Percentiles rank a stretch among this genome's conserved stretches.
Conservation (phyloP, 53 echinoderm and acorn worm species). For the Holothuria leucospilota region DNA sequence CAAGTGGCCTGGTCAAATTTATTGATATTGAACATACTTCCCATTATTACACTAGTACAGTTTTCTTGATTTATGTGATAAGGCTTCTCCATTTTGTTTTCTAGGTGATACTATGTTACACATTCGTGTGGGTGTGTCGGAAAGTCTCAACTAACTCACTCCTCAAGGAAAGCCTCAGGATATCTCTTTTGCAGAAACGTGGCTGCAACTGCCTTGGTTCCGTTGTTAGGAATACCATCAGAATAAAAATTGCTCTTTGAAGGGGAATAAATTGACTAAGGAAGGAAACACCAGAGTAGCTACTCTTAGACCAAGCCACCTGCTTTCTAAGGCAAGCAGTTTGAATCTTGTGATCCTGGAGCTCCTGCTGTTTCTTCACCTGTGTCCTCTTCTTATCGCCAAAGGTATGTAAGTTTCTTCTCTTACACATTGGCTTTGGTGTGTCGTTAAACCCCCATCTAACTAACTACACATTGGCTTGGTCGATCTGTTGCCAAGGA, state of each 20-base stretch:
- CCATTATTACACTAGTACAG: neutral
- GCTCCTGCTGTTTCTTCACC: constrained; percentile 6
- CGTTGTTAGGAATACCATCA: constrained; percentile 7
- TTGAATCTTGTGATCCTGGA: constrained; percentile 32
- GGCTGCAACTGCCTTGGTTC: constrained; percentile 6
- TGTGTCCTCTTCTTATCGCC: neutral
- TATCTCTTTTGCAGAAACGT: constrained; percentile 1
- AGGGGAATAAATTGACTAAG: constrained; percentile 12
- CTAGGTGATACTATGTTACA: no score
- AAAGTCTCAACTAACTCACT: no score
- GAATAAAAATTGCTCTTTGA: constrained; percentile 10
- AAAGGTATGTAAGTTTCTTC: constrained; percentile 1
- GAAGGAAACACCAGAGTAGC: neutral
- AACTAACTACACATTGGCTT: neutral
- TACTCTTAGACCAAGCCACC: constrained; percentile 24
- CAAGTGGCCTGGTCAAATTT: neutral
- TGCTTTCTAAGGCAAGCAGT: constrained; percentile 10
- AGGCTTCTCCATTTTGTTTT: no score
- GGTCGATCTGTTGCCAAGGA: neutral
- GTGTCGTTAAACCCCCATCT: no score
- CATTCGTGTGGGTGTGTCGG: no score
- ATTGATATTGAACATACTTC: constrained; percentile 33
- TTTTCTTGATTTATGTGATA: neutral
- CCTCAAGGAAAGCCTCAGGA: constrained; percentile 4
- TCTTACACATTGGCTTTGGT: neutral